phyloP scores from a whole-genome alignment of 1,140 invertebrate genomes.

The Drosophila asahinai region DNA sequence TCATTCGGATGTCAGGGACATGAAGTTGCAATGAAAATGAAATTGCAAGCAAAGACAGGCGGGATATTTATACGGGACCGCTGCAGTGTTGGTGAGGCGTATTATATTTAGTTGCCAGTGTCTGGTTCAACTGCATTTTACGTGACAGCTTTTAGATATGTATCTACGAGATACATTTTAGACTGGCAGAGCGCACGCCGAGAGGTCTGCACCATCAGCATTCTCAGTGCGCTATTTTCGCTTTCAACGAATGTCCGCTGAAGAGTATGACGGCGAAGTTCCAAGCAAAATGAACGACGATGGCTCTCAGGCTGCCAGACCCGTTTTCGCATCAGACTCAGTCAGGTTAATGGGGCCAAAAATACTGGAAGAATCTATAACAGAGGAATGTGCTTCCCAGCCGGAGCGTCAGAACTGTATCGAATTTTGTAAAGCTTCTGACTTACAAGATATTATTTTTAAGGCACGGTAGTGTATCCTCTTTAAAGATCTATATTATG shows the following conservation, averaged over 20 bases:
- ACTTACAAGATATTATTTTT: background rate
- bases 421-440: background rate
- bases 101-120: slow-evolving; percentile 79
- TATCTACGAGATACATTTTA: slow-evolving; percentile 76
- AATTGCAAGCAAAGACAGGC: slow-evolving; percentile 71
- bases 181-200: slow-evolving; percentile 36
- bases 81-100: slow-evolving; percentile 21
- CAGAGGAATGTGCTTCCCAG: background rate
- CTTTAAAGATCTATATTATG: too few species aligned
- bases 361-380: background rate
- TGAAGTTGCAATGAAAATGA: slow-evolving; percentile 82
- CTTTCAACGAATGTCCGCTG: slow-evolving; percentile 67
- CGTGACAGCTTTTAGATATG: slow-evolving; percentile 70
- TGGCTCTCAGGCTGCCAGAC: slow-evolving; percentile 16
- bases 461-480: background rate
- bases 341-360: slow-evolving; percentile 24
- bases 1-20: slow-evolving; percentile 75
- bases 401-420: too few species aligned
- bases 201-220: slow-evolving; percentile 31
- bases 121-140: slow-evolving; percentile 75
- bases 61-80: slow-evolving; percentile 44
- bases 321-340: slow-evolving; percentile 13
- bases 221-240: slow-evolving; percentile 69
- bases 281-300: slow-evolving; percentile 57
- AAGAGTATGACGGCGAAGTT: slow-evolving; percentile 33